Evolutionary conservation across 1,140 invertebrate species (phyloP).

Genomic region (Tetramorium simillimum): DNA sequence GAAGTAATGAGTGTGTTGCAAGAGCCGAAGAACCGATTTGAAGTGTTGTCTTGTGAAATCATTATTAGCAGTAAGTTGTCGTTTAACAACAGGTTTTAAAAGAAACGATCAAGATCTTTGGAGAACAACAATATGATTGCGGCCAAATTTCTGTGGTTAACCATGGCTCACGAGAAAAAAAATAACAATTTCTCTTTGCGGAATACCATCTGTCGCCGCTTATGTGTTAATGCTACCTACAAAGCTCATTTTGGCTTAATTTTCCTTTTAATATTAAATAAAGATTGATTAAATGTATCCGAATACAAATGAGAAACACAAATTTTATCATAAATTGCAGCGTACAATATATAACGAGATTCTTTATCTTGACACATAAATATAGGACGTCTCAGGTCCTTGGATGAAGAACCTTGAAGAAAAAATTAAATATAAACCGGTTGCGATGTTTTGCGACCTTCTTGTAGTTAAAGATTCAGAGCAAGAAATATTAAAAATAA

Average conservation of each 20-base stretch:
- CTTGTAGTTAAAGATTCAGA: background rate
- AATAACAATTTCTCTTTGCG: background rate
- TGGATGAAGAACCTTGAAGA: background rate
- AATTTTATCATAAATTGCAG: background rate
- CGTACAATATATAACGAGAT: background rate
- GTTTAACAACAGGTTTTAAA: conserved; percentile 7
- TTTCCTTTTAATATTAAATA: background rate
- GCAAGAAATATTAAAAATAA: background rate
- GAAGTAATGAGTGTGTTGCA: background rate
- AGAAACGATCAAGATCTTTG: conserved; percentile 30
- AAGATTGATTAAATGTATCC: background rate
- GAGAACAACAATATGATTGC: background rate
- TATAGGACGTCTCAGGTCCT: background rate
- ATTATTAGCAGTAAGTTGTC: conserved; percentile 34
- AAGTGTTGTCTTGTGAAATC: conserved; percentile 34
- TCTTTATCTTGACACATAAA: background rate
- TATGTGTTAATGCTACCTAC: background rate
- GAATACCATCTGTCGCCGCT: background rate
- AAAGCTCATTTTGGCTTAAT: background rate
- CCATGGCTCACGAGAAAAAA: background rate
- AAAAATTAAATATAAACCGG: conserved; percentile 1
- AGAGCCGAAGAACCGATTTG: background rate
- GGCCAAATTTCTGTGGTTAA: conserved; percentile 22
- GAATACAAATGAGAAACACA: background rate
- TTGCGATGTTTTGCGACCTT: background rate